These are phyloP conservation scores for Axinella damicornis DNA, from an alignment of 37 sponge, comb jelly and placozoan genomes.

Conservation along the genomic window DNA sequence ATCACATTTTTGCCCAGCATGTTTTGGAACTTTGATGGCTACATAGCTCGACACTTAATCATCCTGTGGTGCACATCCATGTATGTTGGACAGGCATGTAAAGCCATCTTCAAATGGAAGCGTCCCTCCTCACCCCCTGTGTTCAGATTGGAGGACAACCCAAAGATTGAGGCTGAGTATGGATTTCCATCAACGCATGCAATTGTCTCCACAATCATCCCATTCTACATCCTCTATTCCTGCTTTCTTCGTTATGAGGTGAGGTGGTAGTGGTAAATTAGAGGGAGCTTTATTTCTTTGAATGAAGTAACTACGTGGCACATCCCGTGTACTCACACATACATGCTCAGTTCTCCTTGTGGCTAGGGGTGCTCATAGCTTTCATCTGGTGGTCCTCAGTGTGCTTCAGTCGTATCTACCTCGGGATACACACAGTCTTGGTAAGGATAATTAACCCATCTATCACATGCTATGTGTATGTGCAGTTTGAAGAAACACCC, in stretches of 20 bases:
- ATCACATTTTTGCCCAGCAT: constrained; percentile 77
- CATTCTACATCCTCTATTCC: constrained; percentile 70
- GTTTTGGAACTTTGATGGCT: constrained; percentile 80
- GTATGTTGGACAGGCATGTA: constrained; percentile 94
- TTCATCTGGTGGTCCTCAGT: constrained; percentile 81
- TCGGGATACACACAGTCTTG: constrained; percentile 88
- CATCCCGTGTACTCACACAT: too few species aligned
- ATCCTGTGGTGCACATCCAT: constrained; percentile 84
- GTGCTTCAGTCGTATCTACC: constrained; percentile 84
- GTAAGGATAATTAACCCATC: constrained; percentile 41
- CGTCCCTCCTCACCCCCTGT: constrained; percentile 87
- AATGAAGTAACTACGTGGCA: too few species aligned
- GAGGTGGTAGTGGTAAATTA: too few species aligned
- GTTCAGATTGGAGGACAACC: constrained; percentile 74
- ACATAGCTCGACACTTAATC: constrained; percentile 48
- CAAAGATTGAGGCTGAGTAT: constrained; percentile 78
- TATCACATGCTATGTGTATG: too few species aligned
- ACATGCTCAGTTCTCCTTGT: constrained; percentile 25
- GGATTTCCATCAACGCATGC: constrained; percentile 97
- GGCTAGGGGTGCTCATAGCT: constrained; percentile 33
- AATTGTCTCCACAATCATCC: constrained; percentile 76
- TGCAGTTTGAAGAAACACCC: too few species aligned
- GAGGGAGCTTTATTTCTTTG: too few species aligned
- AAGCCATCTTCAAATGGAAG: constrained; percentile 60
- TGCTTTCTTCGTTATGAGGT: constrained; percentile 77